phyloP scores from a whole-genome alignment of 2,797 vertebrate genomes.

The Macropodus opercularis region DNA sequence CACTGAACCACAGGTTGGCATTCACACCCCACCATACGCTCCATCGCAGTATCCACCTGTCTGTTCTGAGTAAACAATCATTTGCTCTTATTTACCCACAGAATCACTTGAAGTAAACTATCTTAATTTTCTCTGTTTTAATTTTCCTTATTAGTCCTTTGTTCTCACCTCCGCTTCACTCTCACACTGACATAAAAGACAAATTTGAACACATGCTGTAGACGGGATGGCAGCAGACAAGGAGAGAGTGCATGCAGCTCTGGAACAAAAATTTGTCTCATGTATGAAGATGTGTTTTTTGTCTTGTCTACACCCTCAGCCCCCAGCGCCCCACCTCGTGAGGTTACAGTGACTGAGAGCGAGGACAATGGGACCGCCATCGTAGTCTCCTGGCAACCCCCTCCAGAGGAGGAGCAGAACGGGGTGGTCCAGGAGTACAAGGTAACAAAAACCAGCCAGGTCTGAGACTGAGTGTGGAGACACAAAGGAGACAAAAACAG shows the following conservation, averaged over 20 bases:
- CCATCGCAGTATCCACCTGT: conserved; percentile 16
- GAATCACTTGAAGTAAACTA: conserved; percentile 8
- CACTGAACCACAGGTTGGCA: conserved; percentile 39
- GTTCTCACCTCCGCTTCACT: conserved; percentile 44
- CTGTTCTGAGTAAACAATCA: conserved; percentile 49
- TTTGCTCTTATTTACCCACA: conserved; percentile 44
- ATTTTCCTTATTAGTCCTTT: conserved; percentile 57
- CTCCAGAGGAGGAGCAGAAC: conserved; percentile 93
- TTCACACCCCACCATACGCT: conserved; percentile 21
- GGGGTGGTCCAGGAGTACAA: conserved; percentile 98
- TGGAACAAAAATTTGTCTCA: conserved; percentile 2
- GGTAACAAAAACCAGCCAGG: conserved; percentile 79
- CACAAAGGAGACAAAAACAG: conserved; percentile 48
- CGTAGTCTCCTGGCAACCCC: conserved; percentile 95
- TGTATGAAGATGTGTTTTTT: conserved; percentile 53
- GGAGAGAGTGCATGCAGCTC: conserved; percentile 16
- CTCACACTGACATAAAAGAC: conserved; percentile 39
- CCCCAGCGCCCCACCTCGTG: conserved; percentile 92
- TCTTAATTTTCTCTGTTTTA: conserved; percentile 13
- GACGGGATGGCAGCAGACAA: conserved; percentile 29
- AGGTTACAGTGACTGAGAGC: conserved; percentile 92
- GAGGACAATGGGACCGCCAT: conserved; percentile 94
- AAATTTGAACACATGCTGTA: conserved; percentile 36
- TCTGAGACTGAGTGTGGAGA: conserved; percentile 32
- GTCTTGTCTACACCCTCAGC: conserved; percentile 79